Percentiles rank a stretch among this genome's conserved stretches.
phyloP scores from a whole-genome alignment of 2,888 invertebrate species.

The Rhamphomyia laevipes region DNA sequence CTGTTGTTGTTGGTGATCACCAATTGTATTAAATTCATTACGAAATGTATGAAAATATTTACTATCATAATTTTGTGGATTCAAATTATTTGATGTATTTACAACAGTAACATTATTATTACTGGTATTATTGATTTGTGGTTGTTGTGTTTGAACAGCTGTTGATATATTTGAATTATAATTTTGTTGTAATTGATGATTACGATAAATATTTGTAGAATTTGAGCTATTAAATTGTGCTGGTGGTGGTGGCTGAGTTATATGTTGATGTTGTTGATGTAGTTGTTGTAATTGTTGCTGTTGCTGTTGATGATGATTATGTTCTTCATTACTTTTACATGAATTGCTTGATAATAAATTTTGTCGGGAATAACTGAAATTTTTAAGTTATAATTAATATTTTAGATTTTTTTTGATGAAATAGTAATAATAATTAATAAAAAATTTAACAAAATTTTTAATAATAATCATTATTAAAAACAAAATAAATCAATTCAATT shows the following conservation, averaged over 20 bases:
- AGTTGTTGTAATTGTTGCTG: conserved; percentile 28
- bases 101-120: conserved; percentile 6
- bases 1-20: conserved; percentile 6
- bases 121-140: background rate
- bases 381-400: too few relatives aligned
- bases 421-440: too few relatives aligned
- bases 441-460: too few relatives aligned
- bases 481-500: too few relatives aligned
- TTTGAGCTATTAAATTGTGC: conserved; percentile 11
- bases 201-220: conserved; percentile 12
- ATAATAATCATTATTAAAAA: too few relatives aligned
- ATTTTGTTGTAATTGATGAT: background rate
- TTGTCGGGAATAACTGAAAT: conserved; percentile 74
- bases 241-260: conserved; percentile 11
- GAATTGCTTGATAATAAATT: conserved; percentile 63
- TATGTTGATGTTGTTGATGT: conserved; percentile 16
- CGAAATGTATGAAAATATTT: conserved; percentile 22
- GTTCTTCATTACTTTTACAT: conserved; percentile 57
- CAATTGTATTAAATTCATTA: conserved; percentile 17
- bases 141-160: background rate
- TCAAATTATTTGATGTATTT: conserved; percentile 38
- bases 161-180: background rate
- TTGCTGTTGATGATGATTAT: conserved; percentile 36
- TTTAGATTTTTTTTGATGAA: too few relatives aligned
- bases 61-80: conserved; percentile 40